Base-by-base conservation (phyloP, 2,888 invertebrate species). In the Ceraclea dissimilis region DNA sequence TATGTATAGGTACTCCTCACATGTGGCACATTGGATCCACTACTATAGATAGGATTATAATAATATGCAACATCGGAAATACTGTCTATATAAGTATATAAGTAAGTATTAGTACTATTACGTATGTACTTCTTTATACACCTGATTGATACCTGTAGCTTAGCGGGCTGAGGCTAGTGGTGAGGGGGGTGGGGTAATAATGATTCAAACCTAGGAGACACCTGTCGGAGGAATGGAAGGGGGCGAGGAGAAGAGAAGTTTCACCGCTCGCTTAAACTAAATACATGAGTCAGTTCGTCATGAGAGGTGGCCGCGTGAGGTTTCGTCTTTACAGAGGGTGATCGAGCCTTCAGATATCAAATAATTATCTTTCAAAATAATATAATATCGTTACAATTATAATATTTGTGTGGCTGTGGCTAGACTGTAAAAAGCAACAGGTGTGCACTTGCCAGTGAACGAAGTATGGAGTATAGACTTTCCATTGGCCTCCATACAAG, bases 351-450 rank as follows among this genome's bases (percentile, higher is more conserved):
- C 69, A 69, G 5, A 39, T 16, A 31, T 31, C 2, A 39, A 13
- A 26, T 4, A 6, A 26, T 26, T 26, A 26, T 26, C 26, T 26
- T 26, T 26, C 26, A 26, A 26, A 26, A 26, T 26, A 26, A 26
- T 26, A n/a, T 39, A 39, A 39, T 39, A 39, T 39, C 39, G 39
- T n/a, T 5, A 39, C 39, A 39, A 39, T 39, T 39, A 8, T 39
- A 8, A 39, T 39, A 39, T 39, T 39, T 39, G 39, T 39, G 39
- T 39, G 39, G 68, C 68, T 66, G 68, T 70, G 68, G 67, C 66
- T 69, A 72, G 72, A 72, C 74, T 73, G 72, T 70, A 71, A 71
- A 67, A 72, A 74, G 75, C 72, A 75, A 75, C n/a, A n/a, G n/a
- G n/a, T n/a, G n/a, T n/a, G 22, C 71, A 72, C 73, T 70, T 70